Conservation (phyloP, 1,140 invertebrate species). For the Heterodera carotae region DNA sequence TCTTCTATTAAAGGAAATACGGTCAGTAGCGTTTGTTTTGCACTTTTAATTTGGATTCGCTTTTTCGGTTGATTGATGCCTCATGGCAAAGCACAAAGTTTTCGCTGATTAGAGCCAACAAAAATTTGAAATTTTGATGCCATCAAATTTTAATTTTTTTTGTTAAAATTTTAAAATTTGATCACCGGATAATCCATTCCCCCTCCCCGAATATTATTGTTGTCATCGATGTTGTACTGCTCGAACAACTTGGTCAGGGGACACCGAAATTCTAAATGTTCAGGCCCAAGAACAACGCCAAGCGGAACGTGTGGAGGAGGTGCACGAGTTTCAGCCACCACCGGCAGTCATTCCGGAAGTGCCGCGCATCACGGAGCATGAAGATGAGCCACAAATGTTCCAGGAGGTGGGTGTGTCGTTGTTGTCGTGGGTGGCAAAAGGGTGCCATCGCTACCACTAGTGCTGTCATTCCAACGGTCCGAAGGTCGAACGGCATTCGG, state of each 20-base stretch:
- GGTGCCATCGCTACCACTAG: conserved; percentile 23
- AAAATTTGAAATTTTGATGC: no score
- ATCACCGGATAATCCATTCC: no score
- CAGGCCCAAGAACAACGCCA: conserved; percentile 66
- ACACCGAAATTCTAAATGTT: not conserved
- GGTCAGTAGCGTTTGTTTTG: no score
- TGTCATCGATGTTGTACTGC: not conserved
- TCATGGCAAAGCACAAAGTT: no score
- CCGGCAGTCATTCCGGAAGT: conserved; percentile 47
- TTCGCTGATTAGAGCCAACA: no score
- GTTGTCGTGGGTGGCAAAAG: conserved; percentile 43
- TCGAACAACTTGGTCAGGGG: not conserved
- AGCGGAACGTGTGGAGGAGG: conserved; percentile 66
- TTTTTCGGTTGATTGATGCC: no score
- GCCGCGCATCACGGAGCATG: conserved; percentile 55
- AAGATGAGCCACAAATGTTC: conserved; percentile 60
- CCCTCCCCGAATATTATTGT: not conserved
- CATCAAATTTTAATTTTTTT: no score
- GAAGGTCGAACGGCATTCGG: no score
- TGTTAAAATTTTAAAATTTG: conserved; percentile 6
- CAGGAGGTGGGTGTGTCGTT: conserved; percentile 53
- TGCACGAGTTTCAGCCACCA: conserved; percentile 52
- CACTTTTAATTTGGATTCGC: no score
- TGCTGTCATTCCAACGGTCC: no score
- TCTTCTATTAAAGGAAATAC: no score